A percentile compares a stretch with the other conserved stretches of the same genome.
Conservation (phyloP, 2,113 vertebrate genomes). For the Chloropsis cyanopogon region DNA sequence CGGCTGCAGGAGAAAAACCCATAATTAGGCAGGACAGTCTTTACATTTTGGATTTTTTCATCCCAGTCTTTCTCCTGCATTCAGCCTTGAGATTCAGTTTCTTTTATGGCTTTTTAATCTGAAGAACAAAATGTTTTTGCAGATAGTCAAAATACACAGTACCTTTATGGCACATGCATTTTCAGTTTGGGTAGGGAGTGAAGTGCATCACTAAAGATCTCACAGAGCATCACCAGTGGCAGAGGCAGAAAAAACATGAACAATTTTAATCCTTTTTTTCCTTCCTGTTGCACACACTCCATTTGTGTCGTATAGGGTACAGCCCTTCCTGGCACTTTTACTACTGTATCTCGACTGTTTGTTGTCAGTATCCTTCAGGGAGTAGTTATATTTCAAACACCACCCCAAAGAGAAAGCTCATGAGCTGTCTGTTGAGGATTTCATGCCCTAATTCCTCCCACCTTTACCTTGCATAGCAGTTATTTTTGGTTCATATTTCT, state of each 20-base stretch:
- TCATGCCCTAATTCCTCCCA: not conserved
- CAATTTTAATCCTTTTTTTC: not conserved
- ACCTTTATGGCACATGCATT: not conserved
- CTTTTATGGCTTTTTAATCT: not conserved
- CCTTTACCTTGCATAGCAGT: not conserved
- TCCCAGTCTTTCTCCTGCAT: not conserved
- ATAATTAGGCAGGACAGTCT: not conserved
- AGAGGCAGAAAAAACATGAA: not conserved
- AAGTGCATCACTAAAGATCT: not conserved
- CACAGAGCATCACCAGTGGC: not conserved
- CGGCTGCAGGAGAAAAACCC: not conserved
- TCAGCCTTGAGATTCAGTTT: not conserved
- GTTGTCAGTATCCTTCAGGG: not conserved
- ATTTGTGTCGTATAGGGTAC: not conserved
- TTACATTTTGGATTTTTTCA: not conserved
- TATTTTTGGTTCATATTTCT: constrained; percentile 12
- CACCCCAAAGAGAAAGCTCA: not conserved
- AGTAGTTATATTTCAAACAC: not conserved
- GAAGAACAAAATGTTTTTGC: not conserved
- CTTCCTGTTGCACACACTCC: not conserved
- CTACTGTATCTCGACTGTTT: not conserved
- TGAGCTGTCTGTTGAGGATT: not conserved
- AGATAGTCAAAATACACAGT: not conserved
- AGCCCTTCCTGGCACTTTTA: not conserved
- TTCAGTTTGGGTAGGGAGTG: not conserved